Conservation (phyloP, 2,888 invertebrate species). For the Asteroscopus sphinx region DNA sequence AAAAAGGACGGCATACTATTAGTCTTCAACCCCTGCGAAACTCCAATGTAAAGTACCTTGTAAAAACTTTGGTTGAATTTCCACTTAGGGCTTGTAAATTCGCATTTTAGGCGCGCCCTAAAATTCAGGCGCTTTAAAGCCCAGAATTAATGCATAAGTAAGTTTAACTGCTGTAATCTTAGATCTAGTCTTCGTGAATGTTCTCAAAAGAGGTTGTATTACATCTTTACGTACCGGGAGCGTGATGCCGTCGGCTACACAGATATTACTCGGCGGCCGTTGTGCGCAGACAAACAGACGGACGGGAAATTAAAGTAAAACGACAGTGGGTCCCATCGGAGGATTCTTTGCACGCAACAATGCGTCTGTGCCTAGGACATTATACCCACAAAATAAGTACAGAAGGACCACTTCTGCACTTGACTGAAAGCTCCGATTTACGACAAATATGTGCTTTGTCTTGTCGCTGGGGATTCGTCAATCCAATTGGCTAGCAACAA, state of each 20-base stretch:
- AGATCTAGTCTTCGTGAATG: neutral
- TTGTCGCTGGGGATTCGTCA: no score
- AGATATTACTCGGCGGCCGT: conserved; percentile 65
- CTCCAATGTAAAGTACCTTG: neutral
- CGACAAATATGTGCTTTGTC: no score
- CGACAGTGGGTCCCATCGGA: conserved; percentile 50
- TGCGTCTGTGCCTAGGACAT: conserved; percentile 14
- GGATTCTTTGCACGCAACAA: conserved; percentile 51
- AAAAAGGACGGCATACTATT: conserved; percentile 12
- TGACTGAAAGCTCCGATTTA: no score
- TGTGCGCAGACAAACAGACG: conserved; percentile 57
- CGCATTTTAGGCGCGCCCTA: conserved; percentile 1
- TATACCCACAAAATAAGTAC: neutral
- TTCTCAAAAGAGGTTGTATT: conserved; percentile 3
- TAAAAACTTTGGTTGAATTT: neutral
- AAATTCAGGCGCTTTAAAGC: conserved; percentile 1
- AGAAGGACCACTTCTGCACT: conserved; percentile 23
- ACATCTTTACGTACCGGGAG: conserved; percentile 10
- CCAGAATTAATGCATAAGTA: neutral
- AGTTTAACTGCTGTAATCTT: neutral
- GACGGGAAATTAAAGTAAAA: conserved; percentile 59
- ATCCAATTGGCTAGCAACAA: no score
- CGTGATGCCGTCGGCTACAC: conserved; percentile 63
- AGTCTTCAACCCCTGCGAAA: neutral
- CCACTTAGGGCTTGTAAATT: neutral